Conservation (phyloP, 2,797 vertebrate genomes). For the Arnoldichthys spilopterus region DNA sequence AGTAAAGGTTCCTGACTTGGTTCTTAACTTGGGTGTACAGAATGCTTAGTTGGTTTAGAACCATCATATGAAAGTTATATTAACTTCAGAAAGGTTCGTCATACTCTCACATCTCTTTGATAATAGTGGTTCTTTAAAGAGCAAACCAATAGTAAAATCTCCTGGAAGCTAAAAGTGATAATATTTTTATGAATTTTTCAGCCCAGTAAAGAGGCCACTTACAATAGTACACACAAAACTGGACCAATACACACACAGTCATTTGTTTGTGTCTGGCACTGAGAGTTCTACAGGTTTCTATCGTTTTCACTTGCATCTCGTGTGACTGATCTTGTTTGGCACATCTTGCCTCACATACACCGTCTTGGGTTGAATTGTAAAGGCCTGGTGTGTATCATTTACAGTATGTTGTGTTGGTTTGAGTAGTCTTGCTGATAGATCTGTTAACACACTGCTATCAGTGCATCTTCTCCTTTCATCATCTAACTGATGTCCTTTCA, state of each 20-base stretch:
- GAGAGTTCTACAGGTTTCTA: constrained; percentile 18
- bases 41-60: not conserved
- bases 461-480: constrained; percentile 44
- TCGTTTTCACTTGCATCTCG: not conserved
- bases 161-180: not conserved
- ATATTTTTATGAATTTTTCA: too few species aligned
- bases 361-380: constrained; percentile 55
- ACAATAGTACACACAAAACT: not conserved
- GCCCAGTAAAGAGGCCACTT: not conserved
- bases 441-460: constrained; percentile 59
- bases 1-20: not conserved
- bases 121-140: too few species aligned
- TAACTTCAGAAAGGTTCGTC: too few species aligned
- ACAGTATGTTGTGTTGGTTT: constrained; percentile 58
- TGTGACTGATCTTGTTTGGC: constrained; percentile 44
- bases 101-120: too few species aligned
- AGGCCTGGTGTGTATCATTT: not conserved
- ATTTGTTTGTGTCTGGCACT: too few species aligned
- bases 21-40: too few species aligned
- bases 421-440: constrained; percentile 58
- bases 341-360: constrained; percentile 26
- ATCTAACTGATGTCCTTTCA: constrained; percentile 27
- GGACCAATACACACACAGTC: not conserved
- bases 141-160: not conserved
- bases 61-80: not conserved